phyloP scores from a whole-genome alignment of 2,113 vertebrate genomes.

The Girardinichthys multiradiatus region DNA sequence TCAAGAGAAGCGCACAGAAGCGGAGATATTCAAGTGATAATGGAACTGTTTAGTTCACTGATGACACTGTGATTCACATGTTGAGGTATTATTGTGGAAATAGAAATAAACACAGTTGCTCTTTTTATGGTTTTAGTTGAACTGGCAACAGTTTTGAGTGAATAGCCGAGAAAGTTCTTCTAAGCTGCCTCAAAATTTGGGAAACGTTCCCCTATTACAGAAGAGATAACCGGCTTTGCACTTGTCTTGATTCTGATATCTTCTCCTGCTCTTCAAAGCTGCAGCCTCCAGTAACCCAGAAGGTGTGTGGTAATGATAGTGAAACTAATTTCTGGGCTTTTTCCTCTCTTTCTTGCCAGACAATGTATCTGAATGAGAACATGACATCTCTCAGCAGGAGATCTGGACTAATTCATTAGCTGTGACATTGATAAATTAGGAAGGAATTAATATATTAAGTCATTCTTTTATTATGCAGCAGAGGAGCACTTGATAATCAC shows the following conservation, averaged over 20 bases:
- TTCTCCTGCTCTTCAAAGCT: slow-evolving; percentile 41
- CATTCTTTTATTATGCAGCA: slow-evolving; percentile 62
- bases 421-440: slow-evolving; percentile 77
- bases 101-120: slow-evolving; percentile 15
- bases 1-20: background rate
- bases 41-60: slow-evolving; percentile 34
- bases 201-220: slow-evolving; percentile 46
- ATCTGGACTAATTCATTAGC: slow-evolving; percentile 73
- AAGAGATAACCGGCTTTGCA: slow-evolving; percentile 63
- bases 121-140: slow-evolving; percentile 28
- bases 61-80: slow-evolving; percentile 51
- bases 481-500: slow-evolving; percentile 64
- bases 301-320: slow-evolving; percentile 69
- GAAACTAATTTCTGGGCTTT: slow-evolving; percentile 64
- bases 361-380: slow-evolving; percentile 58
- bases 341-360: slow-evolving; percentile 27
- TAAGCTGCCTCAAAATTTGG: slow-evolving; percentile 45
- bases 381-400: slow-evolving; percentile 63
- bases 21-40: slow-evolving; percentile 32
- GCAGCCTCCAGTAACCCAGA: slow-evolving; percentile 48
- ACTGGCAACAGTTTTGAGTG: no score
- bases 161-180: slow-evolving; percentile 46
- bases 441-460: slow-evolving; percentile 72
- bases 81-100: slow-evolving; percentile 32
- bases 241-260: slow-evolving; percentile 47